Base-by-base conservation (phyloP, 64 coral and sea anemone genomes). In the Platygyra sinensis region DNA sequence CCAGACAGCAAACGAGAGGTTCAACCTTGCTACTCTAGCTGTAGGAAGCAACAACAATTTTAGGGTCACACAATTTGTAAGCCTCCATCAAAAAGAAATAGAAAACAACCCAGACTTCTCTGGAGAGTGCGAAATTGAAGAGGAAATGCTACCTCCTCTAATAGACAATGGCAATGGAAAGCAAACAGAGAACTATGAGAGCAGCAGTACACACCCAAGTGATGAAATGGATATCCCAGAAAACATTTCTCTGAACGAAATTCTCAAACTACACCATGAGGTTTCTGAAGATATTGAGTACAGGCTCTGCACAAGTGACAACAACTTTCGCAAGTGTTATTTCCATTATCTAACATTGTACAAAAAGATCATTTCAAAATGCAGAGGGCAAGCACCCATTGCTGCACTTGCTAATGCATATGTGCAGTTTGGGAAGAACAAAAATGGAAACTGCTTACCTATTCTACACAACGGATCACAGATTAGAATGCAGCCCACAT, bases 381-480 rank as follows among this genome's bases (percentile, higher is more conserved):
- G 77, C 30, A 81, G 86, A 46, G 92, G 92, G 2, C 87, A 89
- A 77, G 86, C 87, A 67, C 86, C 92, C 5, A 24, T 81, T 76
- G 90, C 83, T 31, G 76, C 86, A 32, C 92, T 94, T 85, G 79
- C 87, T 49, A 89, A 30, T 83, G 87, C 80, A 8, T 87, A 77
- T 67, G 86, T 76, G n/a, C 78, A 94, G 28, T 94, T 89, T 94
- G 86, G 86, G 10, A 94, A 89, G 38, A 25, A 59, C 12, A 65
- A 39, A 39, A 16, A 38, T 75, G 86, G 86, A 61, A 80, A 89
- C 16, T 36, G 14, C 52, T 30, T 94, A 13, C 86, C 72, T 11
- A 27, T 94, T 33, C 50, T 94, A 19, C 92, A 89, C 18, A 94
- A 94, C 18, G 42, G 78, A n/a, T 89, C 92, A n/a, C 29, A 25